Base-by-base conservation (phyloP, 2,113 vertebrate genomes). In the Taurulus bubalis region DNA sequence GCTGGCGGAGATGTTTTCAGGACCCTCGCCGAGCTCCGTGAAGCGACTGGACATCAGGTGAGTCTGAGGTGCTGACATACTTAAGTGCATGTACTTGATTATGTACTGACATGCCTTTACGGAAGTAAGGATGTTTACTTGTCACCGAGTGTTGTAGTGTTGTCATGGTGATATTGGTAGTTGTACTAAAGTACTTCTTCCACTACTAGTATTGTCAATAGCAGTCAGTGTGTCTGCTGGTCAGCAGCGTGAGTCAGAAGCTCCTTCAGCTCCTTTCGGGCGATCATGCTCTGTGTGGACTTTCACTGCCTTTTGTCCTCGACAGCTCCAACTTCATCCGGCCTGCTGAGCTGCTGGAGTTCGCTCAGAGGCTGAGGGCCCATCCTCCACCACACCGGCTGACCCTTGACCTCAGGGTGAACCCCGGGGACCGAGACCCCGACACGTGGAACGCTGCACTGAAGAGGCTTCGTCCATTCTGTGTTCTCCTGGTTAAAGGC, bases 291-390 rank as follows among this genome's bases (percentile, higher is more conserved):
- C 38, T 2, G 9, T 40, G 9, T 40, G 11, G 40, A 42, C 40
- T 40, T 40, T 42, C 40, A 42, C 40, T 14, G 3, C 40, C 12
- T 42, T 49, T 67, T 69, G 14, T 58, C 20, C 49, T 67, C 1
- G 20, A 55, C 93, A 98, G 98, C 87, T 97, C 97, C 11, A 97
- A 99, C 79, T 98, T 96, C 82, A 98, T 98, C 76, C 96, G 96
- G 77, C 95, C 97, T 0, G 94, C 96, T 64, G 97, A 97, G 30
- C 95, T 99, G 58, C 92, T 97, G 82, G 94, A 95, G 81, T 98
- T 99, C 24, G 95, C 69, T 89, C 82, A 92, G 88, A 94, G 86
- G 83, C 4, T 96, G 81, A 94, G 92, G 87, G 77, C 34, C 4
- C 87, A 92, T 47, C 91, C 71, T 56, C 94, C 95, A 38, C 75